Evolutionary conservation across 1,140 invertebrate species (phyloP).

Genomic region (Probaryconus sp.): DNA sequence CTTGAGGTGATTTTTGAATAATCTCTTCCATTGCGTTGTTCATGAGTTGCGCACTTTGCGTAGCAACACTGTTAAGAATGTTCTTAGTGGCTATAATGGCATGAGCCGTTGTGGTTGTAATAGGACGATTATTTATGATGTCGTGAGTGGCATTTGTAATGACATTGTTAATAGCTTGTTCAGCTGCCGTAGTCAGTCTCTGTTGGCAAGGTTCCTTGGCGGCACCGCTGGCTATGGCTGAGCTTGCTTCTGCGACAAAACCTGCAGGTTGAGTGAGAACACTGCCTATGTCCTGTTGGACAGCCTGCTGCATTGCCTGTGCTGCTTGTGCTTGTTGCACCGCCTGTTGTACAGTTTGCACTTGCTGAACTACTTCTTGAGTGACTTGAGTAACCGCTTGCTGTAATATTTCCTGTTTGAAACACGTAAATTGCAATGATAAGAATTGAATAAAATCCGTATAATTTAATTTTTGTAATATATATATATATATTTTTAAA

Average conservation of each 20-base stretch:
- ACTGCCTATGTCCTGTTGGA: constrained; percentile 75
- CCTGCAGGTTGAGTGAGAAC: constrained; percentile 74
- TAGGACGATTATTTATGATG: constrained; percentile 75
- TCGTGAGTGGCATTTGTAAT: constrained; percentile 76
- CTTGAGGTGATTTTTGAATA: constrained; percentile 72
- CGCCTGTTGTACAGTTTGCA: constrained; percentile 81
- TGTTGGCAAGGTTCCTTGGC: constrained; percentile 74
- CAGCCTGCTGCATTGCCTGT: constrained; percentile 75
- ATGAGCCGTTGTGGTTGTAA: constrained; percentile 74
- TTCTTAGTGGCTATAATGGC: constrained; percentile 77
- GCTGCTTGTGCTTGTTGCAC: constrained; percentile 79
- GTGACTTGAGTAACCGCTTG: constrained; percentile 81
- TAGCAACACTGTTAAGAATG: constrained; percentile 75
- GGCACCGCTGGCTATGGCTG: constrained; percentile 72
- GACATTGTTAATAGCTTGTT: constrained; percentile 75
- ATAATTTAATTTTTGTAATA: too few species aligned
- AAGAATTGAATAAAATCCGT: too few species aligned
- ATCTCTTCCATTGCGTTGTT: constrained; percentile 75
- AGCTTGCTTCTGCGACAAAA: constrained; percentile 75
- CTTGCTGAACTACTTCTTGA: constrained; percentile 79
- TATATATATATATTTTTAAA: too few species aligned
- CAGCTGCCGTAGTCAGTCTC: constrained; percentile 73
- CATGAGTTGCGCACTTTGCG: constrained; percentile 76
- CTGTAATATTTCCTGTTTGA: constrained; percentile 78
- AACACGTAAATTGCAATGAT: too few species aligned